Conservation (phyloP, 2,797 vertebrate species). For the Columba guinea region DNA sequence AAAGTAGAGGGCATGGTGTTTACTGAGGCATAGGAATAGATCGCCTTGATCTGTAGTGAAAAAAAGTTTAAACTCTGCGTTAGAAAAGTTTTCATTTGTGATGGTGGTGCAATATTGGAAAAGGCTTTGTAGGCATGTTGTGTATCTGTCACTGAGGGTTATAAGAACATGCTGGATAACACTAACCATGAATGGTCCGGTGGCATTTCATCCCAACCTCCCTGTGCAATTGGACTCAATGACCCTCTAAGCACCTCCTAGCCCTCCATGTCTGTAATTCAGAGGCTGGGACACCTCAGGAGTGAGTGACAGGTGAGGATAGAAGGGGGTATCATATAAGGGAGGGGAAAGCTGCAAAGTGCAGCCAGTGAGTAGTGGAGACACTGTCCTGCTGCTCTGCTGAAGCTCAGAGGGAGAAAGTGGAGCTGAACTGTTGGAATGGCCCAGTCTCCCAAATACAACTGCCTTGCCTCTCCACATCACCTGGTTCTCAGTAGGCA, state of each 20-base stretch:
- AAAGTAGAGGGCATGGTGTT: neutral
- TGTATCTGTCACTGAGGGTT: neutral
- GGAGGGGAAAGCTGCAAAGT: neutral
- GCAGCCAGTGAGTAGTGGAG: neutral
- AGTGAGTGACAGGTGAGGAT: neutral
- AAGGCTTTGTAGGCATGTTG: neutral
- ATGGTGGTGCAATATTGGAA: neutral
- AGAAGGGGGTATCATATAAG: rapidly evolving
- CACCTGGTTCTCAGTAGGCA: neutral
- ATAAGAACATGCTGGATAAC: neutral
- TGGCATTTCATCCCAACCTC: neutral
- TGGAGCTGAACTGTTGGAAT: neutral
- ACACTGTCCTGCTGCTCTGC: neutral
- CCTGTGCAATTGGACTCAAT: rapidly evolving
- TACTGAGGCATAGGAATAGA: neutral
- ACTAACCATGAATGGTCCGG: neutral
- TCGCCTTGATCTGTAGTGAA: neutral
- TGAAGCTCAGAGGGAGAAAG: neutral
- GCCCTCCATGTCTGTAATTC: neutral
- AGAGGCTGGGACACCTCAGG: neutral
- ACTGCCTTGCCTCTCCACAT: neutral
- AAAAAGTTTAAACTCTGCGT: neutral
- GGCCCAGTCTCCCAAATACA: neutral
- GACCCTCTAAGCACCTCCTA: neutral
- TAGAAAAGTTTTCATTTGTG: neutral